phyloP scores from a whole-genome alignment of 2,888 invertebrate species.

The Leptopilina syphax region DNA sequence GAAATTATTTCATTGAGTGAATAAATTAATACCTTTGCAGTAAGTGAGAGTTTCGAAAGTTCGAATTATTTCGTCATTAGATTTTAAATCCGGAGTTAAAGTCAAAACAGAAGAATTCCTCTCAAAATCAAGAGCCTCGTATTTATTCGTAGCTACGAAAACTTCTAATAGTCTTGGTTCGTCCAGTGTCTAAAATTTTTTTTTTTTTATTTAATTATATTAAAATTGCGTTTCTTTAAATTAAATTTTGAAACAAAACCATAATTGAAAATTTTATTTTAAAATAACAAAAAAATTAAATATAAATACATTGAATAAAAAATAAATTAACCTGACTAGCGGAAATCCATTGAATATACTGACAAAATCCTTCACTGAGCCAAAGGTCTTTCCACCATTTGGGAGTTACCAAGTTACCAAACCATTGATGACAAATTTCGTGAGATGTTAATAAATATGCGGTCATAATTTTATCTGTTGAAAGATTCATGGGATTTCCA shows the following conservation, averaged over 20 bases:
- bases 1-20: background rate
- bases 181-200: background rate
- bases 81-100: background rate
- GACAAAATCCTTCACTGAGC: conserved; percentile 76
- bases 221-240: background rate
- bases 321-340: background rate
- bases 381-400: conserved; percentile 69
- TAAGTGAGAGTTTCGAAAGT: background rate
- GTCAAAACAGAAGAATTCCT: background rate
- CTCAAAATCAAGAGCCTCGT: background rate
- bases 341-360: background rate
- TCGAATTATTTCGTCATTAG: background rate
- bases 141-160: background rate
- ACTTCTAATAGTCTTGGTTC: background rate
- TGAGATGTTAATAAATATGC: conserved; percentile 71
- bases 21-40: background rate
- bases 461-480: conserved; percentile 49
- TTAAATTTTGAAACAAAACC: background rate
- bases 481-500: conserved; percentile 71
- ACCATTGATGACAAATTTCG: conserved; percentile 78
- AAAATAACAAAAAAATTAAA: too few relatives aligned
- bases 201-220: background rate
- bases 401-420: conserved; percentile 70
- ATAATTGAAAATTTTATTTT: background rate
- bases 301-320: too few relatives aligned